These are phyloP conservation scores for Calidris pugnax DNA, from an alignment of 2,113 vertebrate species.

Conservation along the genomic window DNA sequence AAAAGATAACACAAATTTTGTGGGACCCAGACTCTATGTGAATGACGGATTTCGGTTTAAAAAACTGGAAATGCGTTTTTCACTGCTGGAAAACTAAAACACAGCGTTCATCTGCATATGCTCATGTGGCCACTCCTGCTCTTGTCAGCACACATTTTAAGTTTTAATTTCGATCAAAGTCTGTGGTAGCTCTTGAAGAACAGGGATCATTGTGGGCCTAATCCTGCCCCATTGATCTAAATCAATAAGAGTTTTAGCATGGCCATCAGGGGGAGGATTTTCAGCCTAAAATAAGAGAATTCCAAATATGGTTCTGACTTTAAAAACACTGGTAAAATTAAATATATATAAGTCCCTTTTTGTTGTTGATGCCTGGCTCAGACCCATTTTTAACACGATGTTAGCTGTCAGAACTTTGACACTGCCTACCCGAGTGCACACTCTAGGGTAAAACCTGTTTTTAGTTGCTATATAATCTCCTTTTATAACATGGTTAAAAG, in stretches of 20 bases:
- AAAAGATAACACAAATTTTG: not conserved
- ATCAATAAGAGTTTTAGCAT: not conserved
- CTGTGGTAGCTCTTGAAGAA: not conserved
- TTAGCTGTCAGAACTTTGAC: conserved; percentile 10
- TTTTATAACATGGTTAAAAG: conserved; percentile 31
- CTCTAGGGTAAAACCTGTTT: conserved; percentile 37
- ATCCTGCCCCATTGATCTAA: not conserved
- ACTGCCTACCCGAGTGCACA: not conserved
- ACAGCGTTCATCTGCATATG: not conserved
- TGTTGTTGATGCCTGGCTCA: conserved; percentile 9
- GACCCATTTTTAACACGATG: not conserved
- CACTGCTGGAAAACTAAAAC: not conserved
- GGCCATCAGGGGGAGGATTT: not conserved
- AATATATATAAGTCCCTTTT: not conserved
- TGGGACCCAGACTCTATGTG: not conserved
- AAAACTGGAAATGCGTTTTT: not conserved
- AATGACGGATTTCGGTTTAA: not conserved
- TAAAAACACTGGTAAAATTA: not conserved
- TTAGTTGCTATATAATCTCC: conserved; percentile 38
- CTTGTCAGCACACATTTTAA: not conserved
- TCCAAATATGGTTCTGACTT: not conserved
- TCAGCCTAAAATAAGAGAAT: not conserved
- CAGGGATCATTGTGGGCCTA: not conserved
- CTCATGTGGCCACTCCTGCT: not conserved
- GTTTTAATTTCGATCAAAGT: not conserved